Evolutionary conservation across 92 coral and sea anemone species (phyloP), one percentile per base, ranked within the genome.

Genomic region (Heliopora coerulea): DNA sequence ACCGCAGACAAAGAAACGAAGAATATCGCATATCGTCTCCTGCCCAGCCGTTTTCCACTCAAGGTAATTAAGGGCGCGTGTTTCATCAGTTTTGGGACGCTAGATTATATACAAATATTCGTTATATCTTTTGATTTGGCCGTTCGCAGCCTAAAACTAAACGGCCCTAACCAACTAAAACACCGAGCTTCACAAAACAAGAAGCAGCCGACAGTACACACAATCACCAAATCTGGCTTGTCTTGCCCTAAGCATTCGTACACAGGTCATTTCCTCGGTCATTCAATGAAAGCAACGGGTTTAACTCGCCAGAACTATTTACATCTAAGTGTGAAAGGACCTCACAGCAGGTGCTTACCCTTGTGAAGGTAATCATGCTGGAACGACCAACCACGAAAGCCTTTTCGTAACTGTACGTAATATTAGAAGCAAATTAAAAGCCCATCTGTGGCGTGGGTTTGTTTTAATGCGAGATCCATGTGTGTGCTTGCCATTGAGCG

Each of bases 1-100:
- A 62, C 48, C 25, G 65, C 7, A 24, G 35, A 59, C 35, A 62
- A 62, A 62, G 49, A 40, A 24, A 34, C n/a, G 49, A 21, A 24
- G 13, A 19, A 24, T 56, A 27, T 29, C 65, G 35, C 65, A 59
- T 39, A 3, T n/a, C 65, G 35, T 59, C 29, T 34, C 65, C 42
- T 5, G 42, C 42, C 42, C 42, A 37, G 42, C 42, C 12, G 12
- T 37, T 37, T 37, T 37, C 5, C 42, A 12, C 42, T 37, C 42
- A 5, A 37, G 42, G 12, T 37, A 12, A 37, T 37, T 37, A 37
- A 12, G 42, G 12, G n/a, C n/a, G n/a, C n/a, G n/a, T n/a, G n/a
- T n/a, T n/a, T 37, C 42, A 37, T 37, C 42, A 37, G 42, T 37
- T 37, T 4, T 12, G 42, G 6, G 42, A 5, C 42, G 12, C 42